These are phyloP conservation scores for Pangasius djambal DNA, from an alignment of 2,797 vertebrate genomes.

Conservation along the genomic window DNA sequence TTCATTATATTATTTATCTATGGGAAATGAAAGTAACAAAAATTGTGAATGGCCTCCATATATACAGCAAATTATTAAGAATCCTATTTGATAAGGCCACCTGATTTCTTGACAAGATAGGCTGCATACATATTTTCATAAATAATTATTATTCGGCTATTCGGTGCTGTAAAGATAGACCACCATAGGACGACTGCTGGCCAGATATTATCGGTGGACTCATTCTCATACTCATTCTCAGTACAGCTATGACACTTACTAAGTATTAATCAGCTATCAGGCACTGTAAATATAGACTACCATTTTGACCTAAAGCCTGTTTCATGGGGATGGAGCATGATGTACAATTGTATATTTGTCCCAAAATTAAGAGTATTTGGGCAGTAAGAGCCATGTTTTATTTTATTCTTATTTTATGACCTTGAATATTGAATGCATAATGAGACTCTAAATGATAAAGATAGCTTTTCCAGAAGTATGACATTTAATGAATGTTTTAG, in stretches of 20 bases:
- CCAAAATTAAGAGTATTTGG: background rate
- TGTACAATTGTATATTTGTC: background rate
- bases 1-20: background rate
- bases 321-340: background rate
- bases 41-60: background rate
- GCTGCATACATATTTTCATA: background rate
- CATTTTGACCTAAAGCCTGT: slow-evolving; percentile 12
- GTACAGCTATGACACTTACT: background rate
- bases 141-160: background rate
- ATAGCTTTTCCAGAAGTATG: background rate
- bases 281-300: background rate
- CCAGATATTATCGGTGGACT: background rate
- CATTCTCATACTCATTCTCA: background rate
- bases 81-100: background rate
- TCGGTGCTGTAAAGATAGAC: background rate
- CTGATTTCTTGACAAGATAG: background rate
- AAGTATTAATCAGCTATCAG: background rate
- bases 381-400: background rate
- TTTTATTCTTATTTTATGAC: background rate
- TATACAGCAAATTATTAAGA: background rate
- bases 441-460: background rate
- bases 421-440: background rate
- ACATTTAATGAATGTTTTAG: background rate
- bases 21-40: background rate
- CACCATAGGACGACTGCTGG: background rate